These are phyloP conservation scores for Drosophila dunni DNA, from an alignment of 1,140 invertebrate genomes.

Conservation along the genomic window DNA sequence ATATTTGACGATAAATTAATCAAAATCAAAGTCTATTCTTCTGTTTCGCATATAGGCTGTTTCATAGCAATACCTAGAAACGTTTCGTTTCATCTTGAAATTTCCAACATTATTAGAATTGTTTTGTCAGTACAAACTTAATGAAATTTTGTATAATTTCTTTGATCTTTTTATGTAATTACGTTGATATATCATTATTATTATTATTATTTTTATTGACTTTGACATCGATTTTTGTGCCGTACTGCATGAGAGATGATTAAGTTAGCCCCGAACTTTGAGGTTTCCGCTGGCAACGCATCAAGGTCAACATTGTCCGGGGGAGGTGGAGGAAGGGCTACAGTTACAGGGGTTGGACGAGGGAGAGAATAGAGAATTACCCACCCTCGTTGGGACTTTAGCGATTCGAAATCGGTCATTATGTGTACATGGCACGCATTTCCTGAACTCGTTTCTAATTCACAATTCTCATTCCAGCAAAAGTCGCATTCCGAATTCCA, in stretches of 20 bases:
- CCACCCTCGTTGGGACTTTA: conserved; percentile 17
- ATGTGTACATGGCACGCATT: conserved; percentile 49
- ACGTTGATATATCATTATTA: no score
- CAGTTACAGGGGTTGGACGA: conserved; percentile 12
- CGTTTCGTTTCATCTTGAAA: no score
- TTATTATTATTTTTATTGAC: not conserved
- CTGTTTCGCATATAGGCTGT: no score
- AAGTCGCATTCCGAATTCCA: not conserved
- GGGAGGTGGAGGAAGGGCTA: not conserved
- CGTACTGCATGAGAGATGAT: conserved; percentile 9
- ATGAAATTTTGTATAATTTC: no score
- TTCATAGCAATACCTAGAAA: no score
- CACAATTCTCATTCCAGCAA: not conserved
- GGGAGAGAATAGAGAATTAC: conserved; percentile 36
- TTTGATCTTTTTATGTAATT: no score
- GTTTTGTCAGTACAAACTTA: no score
- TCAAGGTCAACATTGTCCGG: conserved; percentile 41
- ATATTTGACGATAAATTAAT: no score
- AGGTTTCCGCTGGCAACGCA: conserved; percentile 27
- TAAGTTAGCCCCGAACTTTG: conserved; percentile 24
- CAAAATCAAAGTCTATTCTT: no score
- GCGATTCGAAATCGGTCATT: conserved; percentile 27
- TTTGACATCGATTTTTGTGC: not conserved
- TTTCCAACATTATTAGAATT: no score
- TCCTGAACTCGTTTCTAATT: conserved; percentile 26